Evolutionary conservation across 2,797 vertebrate species (phyloP).

Genomic region (Acestrorhynchus altus): DNA sequence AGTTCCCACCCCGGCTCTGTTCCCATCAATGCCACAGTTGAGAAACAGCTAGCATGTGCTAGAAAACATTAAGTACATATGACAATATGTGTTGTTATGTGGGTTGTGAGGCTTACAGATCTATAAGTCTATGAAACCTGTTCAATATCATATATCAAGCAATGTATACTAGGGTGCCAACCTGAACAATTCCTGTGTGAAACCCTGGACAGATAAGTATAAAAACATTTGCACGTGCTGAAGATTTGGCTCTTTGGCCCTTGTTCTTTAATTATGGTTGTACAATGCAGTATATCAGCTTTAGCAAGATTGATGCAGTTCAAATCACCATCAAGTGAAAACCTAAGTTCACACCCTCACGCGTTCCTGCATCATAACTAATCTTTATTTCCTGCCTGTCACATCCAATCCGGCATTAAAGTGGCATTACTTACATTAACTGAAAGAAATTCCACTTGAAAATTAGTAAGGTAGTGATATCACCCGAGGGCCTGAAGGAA

Average conservation of each 20-base stretch:
- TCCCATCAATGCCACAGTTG: too few relatives aligned
- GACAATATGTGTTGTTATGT: too few relatives aligned
- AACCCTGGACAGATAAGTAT: background rate
- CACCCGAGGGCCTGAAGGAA: background rate
- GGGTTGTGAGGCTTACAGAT: too few relatives aligned
- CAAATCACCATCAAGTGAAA: constrained; percentile 6
- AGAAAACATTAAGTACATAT: too few relatives aligned
- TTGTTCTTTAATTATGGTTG: background rate
- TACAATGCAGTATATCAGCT: background rate
- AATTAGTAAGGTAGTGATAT: background rate
- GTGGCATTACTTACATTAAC: background rate
- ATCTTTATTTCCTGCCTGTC: background rate
- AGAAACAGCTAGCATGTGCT: too few relatives aligned
- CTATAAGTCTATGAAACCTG: background rate
- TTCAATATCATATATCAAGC: background rate
- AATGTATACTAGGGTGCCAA: background rate
- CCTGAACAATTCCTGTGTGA: background rate
- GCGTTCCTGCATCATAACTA: background rate
- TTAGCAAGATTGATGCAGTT: constrained; percentile 16
- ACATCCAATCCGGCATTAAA: background rate
- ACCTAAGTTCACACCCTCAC: background rate
- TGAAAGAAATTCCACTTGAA: background rate
- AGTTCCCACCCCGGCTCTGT: too few relatives aligned
- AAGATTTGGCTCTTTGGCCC: background rate
- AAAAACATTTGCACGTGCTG: background rate